Conservation (phyloP, 2,113 vertebrate genomes). For the Vulpes vulpes region DNA sequence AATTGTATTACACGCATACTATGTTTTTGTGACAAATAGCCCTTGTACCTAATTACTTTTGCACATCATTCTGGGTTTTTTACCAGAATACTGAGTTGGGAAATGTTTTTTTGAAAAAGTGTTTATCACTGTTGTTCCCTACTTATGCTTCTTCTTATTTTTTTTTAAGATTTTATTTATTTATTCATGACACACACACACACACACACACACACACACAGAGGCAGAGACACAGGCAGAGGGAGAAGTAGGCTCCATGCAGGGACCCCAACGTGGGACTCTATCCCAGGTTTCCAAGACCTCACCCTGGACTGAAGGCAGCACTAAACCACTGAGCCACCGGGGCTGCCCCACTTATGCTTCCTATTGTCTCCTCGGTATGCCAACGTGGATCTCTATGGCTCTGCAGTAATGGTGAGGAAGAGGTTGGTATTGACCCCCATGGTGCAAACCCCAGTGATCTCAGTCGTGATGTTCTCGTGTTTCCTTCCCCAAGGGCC, state of each 20-base stretch:
- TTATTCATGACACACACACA: no score
- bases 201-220: no score
- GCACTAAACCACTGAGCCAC: no score
- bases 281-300: no score
- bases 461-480: neutral
- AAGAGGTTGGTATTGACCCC: neutral
- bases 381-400: neutral
- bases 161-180: no score
- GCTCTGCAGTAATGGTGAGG: neutral
- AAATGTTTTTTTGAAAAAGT: neutral
- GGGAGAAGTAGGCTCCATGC: no score
- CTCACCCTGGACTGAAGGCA: no score
- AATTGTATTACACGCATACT: neutral
- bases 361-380: neutral
- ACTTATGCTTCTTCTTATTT: neutral
- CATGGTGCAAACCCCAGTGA: neutral
- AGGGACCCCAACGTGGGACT: no score
- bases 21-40: neutral
- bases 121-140: neutral
- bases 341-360: neutral
- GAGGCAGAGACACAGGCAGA: no score
- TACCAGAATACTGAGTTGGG: neutral
- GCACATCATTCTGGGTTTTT: neutral
- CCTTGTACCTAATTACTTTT: neutral
- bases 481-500: neutral